Conservation (phyloP, 2,113 vertebrate species). For the Elaphurus davidianus region DNA sequence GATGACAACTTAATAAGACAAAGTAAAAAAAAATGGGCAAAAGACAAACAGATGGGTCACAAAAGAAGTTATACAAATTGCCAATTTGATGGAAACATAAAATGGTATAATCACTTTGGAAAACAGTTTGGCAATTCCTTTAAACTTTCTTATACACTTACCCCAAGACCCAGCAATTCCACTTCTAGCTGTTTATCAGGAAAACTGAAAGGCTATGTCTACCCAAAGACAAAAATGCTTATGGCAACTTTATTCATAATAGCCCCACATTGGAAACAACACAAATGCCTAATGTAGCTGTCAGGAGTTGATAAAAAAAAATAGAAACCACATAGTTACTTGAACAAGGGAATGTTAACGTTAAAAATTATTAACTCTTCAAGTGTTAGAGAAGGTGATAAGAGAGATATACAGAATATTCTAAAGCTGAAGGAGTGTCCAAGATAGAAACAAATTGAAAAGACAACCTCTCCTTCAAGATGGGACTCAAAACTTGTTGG, state of each 20-base stretch:
- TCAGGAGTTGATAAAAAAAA: neutral
- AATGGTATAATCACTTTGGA: neutral
- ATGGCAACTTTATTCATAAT: neutral
- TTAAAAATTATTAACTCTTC: neutral
- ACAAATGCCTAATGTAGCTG: neutral
- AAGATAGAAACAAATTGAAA: neutral
- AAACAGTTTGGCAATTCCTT: neutral
- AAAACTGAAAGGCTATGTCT: neutral
- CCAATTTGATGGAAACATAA: neutral
- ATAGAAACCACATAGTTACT: neutral
- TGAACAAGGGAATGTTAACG: neutral
- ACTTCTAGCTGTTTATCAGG: neutral
- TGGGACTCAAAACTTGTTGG: neutral
- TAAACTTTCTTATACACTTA: neutral
- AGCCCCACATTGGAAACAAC: neutral
- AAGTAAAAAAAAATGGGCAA: neutral
- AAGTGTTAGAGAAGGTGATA: neutral
- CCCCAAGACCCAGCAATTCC: neutral
- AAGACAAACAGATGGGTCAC: neutral
- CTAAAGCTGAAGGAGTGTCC: neutral
- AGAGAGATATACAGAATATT: neutral
- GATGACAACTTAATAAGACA: neutral
- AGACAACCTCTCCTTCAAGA: neutral
- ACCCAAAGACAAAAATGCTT: neutral
- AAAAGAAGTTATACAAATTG: neutral